These are phyloP conservation scores for Anthonomus grandis DNA, from an alignment of 1,140 invertebrate species.

Conservation along the genomic window DNA sequence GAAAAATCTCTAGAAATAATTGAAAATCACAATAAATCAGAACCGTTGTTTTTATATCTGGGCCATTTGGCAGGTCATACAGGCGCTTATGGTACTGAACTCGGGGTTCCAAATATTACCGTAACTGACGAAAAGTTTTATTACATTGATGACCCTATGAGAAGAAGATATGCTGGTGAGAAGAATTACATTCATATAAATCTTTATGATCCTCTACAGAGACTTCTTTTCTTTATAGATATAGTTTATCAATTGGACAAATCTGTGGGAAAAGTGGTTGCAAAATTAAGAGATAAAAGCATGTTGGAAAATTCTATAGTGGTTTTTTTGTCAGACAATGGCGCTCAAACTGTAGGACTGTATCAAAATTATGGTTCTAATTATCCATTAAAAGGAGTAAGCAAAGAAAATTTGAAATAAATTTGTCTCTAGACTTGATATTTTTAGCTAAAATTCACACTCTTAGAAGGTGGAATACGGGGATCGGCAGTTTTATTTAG, in stretches of 20 bases:
- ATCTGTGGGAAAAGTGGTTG: slow-evolving; percentile 72
- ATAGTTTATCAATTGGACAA: slow-evolving; percentile 83
- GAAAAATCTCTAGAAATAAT: slow-evolving; percentile 69
- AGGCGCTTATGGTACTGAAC: slow-evolving; percentile 61
- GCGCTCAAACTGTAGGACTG: slow-evolving; percentile 71
- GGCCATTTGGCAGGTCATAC: slow-evolving; percentile 78
- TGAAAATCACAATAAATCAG: slow-evolving; percentile 54
- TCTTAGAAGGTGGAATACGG: slow-evolving; percentile 87
- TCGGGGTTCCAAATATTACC: slow-evolving; percentile 69
- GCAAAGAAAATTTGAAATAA: too few species aligned
- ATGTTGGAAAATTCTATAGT: slow-evolving; percentile 74
- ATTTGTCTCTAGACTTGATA: slow-evolving; percentile 6
- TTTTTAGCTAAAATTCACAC: slow-evolving; percentile 59
- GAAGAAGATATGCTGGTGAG: slow-evolving; percentile 74
- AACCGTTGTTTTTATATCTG: slow-evolving; percentile 76
- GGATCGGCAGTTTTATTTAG: slow-evolving; percentile 66
- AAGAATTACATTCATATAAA: background rate
- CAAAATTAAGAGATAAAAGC: slow-evolving; percentile 59
- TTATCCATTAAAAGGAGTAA: slow-evolving; percentile 80
- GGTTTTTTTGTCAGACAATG: slow-evolving; percentile 74
- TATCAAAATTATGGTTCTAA: slow-evolving; percentile 79
- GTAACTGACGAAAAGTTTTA: slow-evolving; percentile 71
- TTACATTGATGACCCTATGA: slow-evolving; percentile 68
- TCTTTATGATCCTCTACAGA: background rate
- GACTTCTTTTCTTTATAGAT: slow-evolving; percentile 57